A percentile compares a stretch with the other conserved stretches of the same genome.
Evolutionary conservation across 2,113 vertebrate genomes (phyloP).

Genomic region (Siniperca knerii): DNA sequence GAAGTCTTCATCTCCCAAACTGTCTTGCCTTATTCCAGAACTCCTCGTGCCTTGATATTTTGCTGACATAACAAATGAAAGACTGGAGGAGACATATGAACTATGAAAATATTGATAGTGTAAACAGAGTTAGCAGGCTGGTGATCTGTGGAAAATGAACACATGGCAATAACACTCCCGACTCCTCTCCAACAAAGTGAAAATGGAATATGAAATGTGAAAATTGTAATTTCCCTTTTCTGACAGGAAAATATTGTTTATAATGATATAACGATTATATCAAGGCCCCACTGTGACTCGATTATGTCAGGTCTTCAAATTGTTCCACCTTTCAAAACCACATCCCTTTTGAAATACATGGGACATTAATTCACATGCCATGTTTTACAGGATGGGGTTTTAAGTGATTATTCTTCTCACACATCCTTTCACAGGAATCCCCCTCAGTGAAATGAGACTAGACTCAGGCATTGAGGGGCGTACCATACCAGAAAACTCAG

Average conservation of each 20-base stretch:
- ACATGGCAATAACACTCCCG: conserved; percentile 45
- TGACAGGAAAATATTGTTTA: conserved; percentile 69
- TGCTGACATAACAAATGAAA: conserved; percentile 57
- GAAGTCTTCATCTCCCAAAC: conserved; percentile 52
- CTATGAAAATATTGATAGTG: conserved; percentile 65
- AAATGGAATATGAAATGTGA: conserved; percentile 43
- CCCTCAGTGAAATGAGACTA: conserved; percentile 52
- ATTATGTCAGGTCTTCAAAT: conserved; percentile 58
- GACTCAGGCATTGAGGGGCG: conserved; percentile 41
- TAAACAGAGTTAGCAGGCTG: conserved; percentile 49
- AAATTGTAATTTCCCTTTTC: conserved; percentile 52
- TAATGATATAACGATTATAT: conserved; percentile 64
- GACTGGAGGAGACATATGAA: conserved; percentile 57
- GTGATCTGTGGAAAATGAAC: conserved; percentile 59
- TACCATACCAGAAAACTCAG: conserved; percentile 46
- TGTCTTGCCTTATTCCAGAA: conserved; percentile 43
- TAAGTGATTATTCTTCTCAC: conserved; percentile 68
- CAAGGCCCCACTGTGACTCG: conserved; percentile 49
- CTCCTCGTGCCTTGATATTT: conserved; percentile 47
- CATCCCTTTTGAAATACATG: conserved; percentile 70
- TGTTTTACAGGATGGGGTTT: conserved; percentile 70
- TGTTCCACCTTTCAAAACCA: conserved; percentile 62
- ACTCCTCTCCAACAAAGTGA: conserved; percentile 28
- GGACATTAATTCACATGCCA: conserved; percentile 59
- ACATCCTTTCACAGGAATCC: conserved; percentile 72